phyloP scores from a whole-genome alignment of 1,140 invertebrate species.

The Micrasema longulum region DNA sequence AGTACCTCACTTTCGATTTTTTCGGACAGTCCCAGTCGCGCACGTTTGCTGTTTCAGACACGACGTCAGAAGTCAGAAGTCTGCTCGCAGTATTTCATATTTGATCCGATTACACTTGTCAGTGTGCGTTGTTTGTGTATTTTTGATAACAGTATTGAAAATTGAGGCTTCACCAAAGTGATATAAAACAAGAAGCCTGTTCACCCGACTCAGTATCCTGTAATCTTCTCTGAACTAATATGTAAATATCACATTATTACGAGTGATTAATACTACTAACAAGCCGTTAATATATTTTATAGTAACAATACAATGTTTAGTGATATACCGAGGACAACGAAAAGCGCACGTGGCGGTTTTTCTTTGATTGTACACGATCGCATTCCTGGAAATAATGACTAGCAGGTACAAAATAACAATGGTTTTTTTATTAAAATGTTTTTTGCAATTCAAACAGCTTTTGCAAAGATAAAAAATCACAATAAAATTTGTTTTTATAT shows the following conservation, averaged over 20 bases:
- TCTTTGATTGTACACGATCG: slow-evolving; percentile 9
- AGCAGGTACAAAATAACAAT: slow-evolving; percentile 23
- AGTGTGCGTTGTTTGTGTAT: too few species aligned
- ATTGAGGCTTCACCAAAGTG: too few species aligned
- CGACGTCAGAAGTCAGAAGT: not conserved
- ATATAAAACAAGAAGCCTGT: too few species aligned
- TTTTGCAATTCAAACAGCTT: too few species aligned
- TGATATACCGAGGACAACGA: not conserved
- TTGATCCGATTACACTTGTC: slow-evolving; percentile 33
- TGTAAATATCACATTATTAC: too few species aligned
- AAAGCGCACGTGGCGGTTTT: slow-evolving; percentile 5
- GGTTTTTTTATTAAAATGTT: not conserved
- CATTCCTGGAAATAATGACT: not conserved
- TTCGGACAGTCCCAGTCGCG: slow-evolving; percentile 24
- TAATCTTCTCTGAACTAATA: too few species aligned
- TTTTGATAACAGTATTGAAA: too few species aligned
- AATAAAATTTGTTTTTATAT: too few species aligned
- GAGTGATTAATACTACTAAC: not conserved
- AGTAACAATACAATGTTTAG: too few species aligned
- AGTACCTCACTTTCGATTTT: slow-evolving; percentile 42
- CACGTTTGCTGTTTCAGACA: slow-evolving; percentile 20
- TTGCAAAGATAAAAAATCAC: too few species aligned
- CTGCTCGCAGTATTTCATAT: slow-evolving; percentile 13
- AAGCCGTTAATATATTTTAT: not conserved
- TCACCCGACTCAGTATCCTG: too few species aligned